These are phyloP conservation scores for Coelinius sp. DNA, from an alignment of 2,888 invertebrate genomes.

Conservation along the genomic window DNA sequence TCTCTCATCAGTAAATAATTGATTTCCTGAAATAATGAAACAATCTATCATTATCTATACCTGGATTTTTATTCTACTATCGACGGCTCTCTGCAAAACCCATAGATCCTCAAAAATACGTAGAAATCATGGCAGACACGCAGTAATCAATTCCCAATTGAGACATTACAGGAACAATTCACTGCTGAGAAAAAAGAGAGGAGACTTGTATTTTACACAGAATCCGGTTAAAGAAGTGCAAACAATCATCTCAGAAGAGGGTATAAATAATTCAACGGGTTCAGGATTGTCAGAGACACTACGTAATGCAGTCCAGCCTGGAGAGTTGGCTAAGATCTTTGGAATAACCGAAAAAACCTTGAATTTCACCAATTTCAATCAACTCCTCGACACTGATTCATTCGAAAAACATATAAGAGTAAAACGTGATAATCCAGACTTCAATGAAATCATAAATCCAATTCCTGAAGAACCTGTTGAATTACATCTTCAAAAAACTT, in stretches of 20 bases:
- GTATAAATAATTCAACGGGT: not conserved
- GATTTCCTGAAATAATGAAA: not conserved
- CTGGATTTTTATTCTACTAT: not conserved
- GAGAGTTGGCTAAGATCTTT: constrained; percentile 2
- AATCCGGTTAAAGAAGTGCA: constrained; percentile 14
- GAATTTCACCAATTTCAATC: not conserved
- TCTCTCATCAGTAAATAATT: not conserved
- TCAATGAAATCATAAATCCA: not conserved
- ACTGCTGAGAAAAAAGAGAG: not conserved
- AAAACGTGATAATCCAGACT: constrained; percentile 9
- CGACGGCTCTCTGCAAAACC: not conserved
- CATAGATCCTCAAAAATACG: not conserved
- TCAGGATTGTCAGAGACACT: not conserved
- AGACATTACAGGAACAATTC: constrained; percentile 2
- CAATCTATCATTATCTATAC: not conserved
- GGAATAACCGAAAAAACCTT: constrained; percentile 1
- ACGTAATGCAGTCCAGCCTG: not conserved
- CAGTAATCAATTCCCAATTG: not conserved
- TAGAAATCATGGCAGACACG: constrained; percentile 1
- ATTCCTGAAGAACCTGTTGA: constrained; percentile 33
- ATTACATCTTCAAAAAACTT: constrained; percentile 9
- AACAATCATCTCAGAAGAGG: not conserved
- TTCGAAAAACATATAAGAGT: not conserved
- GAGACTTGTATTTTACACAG: not conserved
- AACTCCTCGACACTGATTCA: not conserved